phyloP scores from a whole-genome alignment of 2,113 vertebrate species.

The Jacana jacana region DNA sequence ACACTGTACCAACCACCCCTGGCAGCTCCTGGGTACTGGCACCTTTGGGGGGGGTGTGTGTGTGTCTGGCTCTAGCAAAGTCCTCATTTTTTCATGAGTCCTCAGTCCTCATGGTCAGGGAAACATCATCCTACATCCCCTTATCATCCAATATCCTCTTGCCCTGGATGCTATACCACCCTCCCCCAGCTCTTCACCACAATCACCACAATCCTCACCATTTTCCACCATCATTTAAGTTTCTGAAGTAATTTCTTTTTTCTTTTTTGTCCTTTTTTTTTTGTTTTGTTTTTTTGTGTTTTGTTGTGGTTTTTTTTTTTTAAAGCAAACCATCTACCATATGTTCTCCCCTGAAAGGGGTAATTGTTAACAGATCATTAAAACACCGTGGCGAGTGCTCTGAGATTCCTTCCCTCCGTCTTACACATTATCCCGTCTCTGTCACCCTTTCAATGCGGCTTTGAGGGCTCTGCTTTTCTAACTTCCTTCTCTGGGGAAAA shows the following conservation, averaged over 20 bases:
- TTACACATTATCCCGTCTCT: conserved; percentile 64
- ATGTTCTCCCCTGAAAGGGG: conserved; percentile 74
- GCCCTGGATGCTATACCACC: not conserved
- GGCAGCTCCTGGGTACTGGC: accelerated
- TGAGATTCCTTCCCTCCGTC: conserved; percentile 65
- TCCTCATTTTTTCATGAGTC: no score
- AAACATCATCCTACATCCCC: not conserved
- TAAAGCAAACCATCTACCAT: conserved; percentile 76
- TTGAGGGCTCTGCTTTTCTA: conserved; percentile 77
- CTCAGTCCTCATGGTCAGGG: not conserved
- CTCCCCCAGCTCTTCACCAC: conserved; percentile 52
- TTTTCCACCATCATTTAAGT: conserved; percentile 60
- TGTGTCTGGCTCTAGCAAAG: not conserved
- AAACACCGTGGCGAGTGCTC: conserved; percentile 68
- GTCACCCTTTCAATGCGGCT: conserved; percentile 70
- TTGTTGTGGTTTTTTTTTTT: no score
- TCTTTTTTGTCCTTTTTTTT: not conserved
- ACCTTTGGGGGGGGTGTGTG: accelerated
- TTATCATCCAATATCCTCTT: not conserved
- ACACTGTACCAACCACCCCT: not conserved
- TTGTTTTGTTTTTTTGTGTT: no score
- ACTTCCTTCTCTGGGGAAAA: conserved; percentile 54
- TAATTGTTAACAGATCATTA: conserved; percentile 76
- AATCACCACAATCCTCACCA: not conserved
- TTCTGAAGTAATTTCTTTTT: conserved; percentile 62